These are phyloP conservation scores for Heteropelma amictum DNA, from an alignment of 2,888 invertebrate genomes.

Conservation along the genomic window DNA sequence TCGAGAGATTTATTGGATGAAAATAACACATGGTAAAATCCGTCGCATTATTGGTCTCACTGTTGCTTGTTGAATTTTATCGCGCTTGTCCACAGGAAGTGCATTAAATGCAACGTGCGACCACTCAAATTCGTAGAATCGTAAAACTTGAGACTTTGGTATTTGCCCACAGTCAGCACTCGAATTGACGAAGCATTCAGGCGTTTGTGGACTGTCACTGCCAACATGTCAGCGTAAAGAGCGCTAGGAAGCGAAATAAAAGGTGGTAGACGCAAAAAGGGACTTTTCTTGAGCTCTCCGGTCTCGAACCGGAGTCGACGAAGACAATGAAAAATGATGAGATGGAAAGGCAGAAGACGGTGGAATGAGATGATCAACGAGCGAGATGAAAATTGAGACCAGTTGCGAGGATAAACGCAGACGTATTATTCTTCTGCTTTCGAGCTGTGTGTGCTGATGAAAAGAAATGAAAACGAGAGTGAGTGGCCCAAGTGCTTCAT, in stretches of 20 bases:
- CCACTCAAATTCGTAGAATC: constrained; percentile 57
- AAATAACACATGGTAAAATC: no score
- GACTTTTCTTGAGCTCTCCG: no score
- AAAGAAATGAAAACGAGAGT: background rate
- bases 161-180: constrained; percentile 50
- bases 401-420: background rate
- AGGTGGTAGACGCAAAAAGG: no score
- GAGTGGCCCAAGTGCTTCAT: background rate
- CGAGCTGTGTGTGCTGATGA: background rate
- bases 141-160: constrained; percentile 60
- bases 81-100: background rate
- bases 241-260: no score
- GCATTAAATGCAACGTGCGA: no score
- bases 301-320: no score
- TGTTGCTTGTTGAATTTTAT: no score
- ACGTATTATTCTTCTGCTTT: background rate
- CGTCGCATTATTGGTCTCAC: no score
- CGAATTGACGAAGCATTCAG: constrained; percentile 60
- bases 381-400: background rate
- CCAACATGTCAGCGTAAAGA: no score
- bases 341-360: background rate
- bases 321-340: background rate
- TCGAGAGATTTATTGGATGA: no score
- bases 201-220: constrained; percentile 28
- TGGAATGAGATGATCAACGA: background rate